phyloP scores from a whole-genome alignment of 2,888 invertebrate species.

The Laspeyria flexula region DNA sequence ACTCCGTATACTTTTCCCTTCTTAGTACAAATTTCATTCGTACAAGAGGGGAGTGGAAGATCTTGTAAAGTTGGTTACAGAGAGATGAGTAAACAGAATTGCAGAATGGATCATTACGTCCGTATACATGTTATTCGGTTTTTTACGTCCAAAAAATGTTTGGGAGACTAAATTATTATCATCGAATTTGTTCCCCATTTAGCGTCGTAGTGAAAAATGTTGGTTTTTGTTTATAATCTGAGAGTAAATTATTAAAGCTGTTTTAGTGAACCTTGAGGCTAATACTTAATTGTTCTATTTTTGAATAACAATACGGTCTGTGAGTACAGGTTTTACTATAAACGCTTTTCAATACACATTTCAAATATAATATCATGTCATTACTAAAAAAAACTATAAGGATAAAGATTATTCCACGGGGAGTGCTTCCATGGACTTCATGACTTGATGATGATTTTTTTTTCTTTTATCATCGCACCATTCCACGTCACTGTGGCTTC shows the following conservation, averaged over 20 bases:
- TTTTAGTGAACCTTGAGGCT: too few relatives aligned
- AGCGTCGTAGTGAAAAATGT: conserved; percentile 16
- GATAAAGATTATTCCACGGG: too few relatives aligned
- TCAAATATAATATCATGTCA: too few relatives aligned
- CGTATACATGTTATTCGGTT: conserved; percentile 56
- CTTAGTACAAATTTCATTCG: neutral
- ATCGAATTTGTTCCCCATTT: conserved; percentile 33
- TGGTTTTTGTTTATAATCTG: conserved; percentile 13
- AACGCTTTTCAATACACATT: too few relatives aligned
- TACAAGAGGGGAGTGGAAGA: conserved; percentile 22
- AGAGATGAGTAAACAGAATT: conserved; percentile 70
- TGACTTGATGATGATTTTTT: too few relatives aligned
- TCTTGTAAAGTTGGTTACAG: conserved; percentile 38
- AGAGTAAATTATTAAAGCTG: neutral
- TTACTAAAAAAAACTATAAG: too few relatives aligned
- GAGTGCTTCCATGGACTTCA: too few relatives aligned
- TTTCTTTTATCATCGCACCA: too few relatives aligned
- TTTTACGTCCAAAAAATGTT: conserved; percentile 58
- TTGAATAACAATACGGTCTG: too few relatives aligned
- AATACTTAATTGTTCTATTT: too few relatives aligned
- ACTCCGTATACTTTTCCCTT: neutral
- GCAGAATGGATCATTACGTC: conserved; percentile 70
- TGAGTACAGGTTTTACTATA: too few relatives aligned
- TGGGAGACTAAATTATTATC: conserved; percentile 38
- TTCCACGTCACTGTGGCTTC: too few relatives aligned